These are phyloP conservation scores for Ptychadena robeensis DNA, from an alignment of 2,797 vertebrate species.

Conservation along the genomic window DNA sequence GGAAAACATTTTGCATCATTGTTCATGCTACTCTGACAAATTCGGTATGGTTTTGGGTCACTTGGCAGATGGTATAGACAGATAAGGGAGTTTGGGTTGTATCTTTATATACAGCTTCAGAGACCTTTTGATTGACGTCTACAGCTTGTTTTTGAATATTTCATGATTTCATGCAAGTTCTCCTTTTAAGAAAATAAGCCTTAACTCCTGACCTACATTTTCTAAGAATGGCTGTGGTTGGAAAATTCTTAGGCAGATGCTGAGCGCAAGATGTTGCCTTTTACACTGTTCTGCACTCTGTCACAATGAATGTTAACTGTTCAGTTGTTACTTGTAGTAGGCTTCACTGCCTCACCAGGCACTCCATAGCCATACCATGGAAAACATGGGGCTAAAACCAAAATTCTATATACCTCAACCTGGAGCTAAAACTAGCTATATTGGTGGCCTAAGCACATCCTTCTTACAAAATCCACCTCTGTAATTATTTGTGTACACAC, in stretches of 20 bases:
- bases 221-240: neutral
- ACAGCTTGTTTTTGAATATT: conserved; percentile 37
- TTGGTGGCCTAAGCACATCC: neutral
- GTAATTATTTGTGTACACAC: neutral
- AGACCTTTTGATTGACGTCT: conserved; percentile 27
- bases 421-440: neutral
- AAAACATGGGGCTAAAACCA: neutral
- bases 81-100: neutral
- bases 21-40: neutral
- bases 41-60: conserved; percentile 12
- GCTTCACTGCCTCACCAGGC: neutral
- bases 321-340: neutral
- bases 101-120: conserved; percentile 7
- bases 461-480: neutral
- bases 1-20: neutral
- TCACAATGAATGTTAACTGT: neutral
- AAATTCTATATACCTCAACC: neutral
- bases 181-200: conserved; percentile 4
- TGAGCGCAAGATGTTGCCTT: too few species aligned
- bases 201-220: conserved; percentile 36
- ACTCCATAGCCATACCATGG: neutral
- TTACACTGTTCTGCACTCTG: neutral
- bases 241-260: neutral
- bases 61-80: conserved; percentile 1
- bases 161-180: conserved; percentile 17